Base-by-base conservation (phyloP, 2,888 invertebrate species). In the Plebejus argus region DNA sequence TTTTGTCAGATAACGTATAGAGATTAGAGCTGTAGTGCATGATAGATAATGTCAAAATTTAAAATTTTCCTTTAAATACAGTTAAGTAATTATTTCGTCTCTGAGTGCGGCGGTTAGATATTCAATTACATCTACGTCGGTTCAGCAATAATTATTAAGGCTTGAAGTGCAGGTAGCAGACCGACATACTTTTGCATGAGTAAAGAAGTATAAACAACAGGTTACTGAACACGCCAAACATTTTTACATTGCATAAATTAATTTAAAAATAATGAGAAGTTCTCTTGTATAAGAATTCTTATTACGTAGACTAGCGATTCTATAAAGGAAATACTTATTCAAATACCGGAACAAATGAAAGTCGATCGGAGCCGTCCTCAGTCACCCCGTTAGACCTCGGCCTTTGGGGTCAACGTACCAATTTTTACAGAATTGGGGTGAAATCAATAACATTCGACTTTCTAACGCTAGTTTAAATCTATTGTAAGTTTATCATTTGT, bases 331-430 rank as follows among this genome's bases (percentile, higher is more conserved):
- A 66, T 66, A 66, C 28, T 33, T 66, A 66, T 66, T 66, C 66
- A 66, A 66, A 66, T 66, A 33, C 66, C 66, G 66, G 66, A 66
- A 66, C 28, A 66, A 66, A 66, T 66, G 66, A 66, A 66, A 66
- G 66, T 66, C 66, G 28, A 66, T 66, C 66, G 66, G 66, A 15
- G 66, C 28, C 66, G 28, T 66, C 66, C 66, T 66, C 66, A 28
- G 33, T 66, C 66, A 66, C 66, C 66, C 66, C 66, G 66, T 33
- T 66, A 66, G 28, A 28, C 66, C 28, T 66, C 28, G 66, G 66
- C 66, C 66, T 66, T 66, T 66, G 18, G 66, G 66, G 66, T 66
- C 66, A 66, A 18, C 20, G 66, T 33, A 28, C 66, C 66, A 66
- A 66, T 66, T 66, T 66, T 28, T 28, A 28, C 7, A 18, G 66